Evolutionary conservation across 2,888 invertebrate genomes (phyloP).

Genomic region (Ephialtes manifestator): DNA sequence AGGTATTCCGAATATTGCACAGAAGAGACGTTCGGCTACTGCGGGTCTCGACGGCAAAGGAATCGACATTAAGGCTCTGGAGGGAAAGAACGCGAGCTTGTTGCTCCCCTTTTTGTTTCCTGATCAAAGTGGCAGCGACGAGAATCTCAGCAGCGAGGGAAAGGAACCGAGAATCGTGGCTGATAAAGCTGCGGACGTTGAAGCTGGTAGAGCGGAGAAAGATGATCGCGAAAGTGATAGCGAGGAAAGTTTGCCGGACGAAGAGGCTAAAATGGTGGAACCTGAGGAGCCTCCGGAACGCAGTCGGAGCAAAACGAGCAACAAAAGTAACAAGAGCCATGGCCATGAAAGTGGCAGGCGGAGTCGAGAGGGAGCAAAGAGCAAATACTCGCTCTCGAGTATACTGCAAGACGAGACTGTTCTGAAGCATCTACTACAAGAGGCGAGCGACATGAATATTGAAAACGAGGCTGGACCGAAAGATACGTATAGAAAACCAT

Average conservation of each 20-base stretch:
- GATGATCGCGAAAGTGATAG: slow-evolving; percentile 80
- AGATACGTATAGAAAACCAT: slow-evolving; percentile 77
- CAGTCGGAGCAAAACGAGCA: slow-evolving; percentile 81
- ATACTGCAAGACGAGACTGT: slow-evolving; percentile 78
- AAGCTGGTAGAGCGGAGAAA: slow-evolving; percentile 77
- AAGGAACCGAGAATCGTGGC: slow-evolving; percentile 70
- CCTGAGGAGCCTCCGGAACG: slow-evolving; percentile 74
- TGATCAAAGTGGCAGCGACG: slow-evolving; percentile 84
- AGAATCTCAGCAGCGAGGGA: slow-evolving; percentile 81
- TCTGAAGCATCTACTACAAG: slow-evolving; percentile 81
- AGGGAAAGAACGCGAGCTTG: slow-evolving; percentile 78
- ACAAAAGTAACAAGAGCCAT: slow-evolving; percentile 77
- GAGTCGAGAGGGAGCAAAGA: slow-evolving; percentile 78
- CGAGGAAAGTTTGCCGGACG: slow-evolving; percentile 82
- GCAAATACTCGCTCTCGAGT: slow-evolving; percentile 78
- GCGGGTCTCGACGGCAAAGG: slow-evolving; percentile 86
- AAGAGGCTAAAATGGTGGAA: slow-evolving; percentile 81
- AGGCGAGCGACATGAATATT: slow-evolving; percentile 75
- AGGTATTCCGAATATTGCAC: slow-evolving; percentile 86
- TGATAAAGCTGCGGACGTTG: slow-evolving; percentile 77
- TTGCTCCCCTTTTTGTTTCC: slow-evolving; percentile 87
- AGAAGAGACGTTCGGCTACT: slow-evolving; percentile 87
- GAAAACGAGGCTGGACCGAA: slow-evolving; percentile 77
- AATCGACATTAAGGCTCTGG: slow-evolving; percentile 76
- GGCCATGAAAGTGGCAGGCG: slow-evolving; percentile 74